Evolutionary conservation across 2,113 vertebrate genomes (phyloP).

Genomic region (Nerophis ophidion): DNA sequence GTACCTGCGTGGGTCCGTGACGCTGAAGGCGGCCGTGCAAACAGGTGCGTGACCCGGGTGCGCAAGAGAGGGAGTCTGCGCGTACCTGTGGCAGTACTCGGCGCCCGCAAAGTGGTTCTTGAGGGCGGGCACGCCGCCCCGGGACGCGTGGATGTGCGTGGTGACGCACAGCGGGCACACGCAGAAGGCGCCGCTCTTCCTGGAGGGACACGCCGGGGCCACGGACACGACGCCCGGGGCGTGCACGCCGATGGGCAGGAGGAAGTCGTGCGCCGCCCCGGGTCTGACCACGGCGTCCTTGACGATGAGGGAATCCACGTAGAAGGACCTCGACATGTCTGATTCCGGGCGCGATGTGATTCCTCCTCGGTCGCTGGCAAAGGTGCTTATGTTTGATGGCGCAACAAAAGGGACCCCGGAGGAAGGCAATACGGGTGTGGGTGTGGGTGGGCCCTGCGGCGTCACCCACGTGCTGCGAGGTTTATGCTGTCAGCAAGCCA

Average conservation of each 20-base stretch:
- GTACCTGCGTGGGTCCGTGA: slow-evolving; percentile 90
- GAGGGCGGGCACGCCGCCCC: slow-evolving; percentile 79
- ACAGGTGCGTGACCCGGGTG: slow-evolving; percentile 85
- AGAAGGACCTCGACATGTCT: slow-evolving; percentile 95
- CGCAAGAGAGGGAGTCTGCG: slow-evolving; percentile 72
- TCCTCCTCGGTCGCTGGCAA: slow-evolving; percentile 76
- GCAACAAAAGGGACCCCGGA: slow-evolving; percentile 94
- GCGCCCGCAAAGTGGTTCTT: slow-evolving; percentile 82
- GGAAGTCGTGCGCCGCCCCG: slow-evolving; percentile 83
- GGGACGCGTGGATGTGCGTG: slow-evolving; percentile 87
- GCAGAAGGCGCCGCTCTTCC: slow-evolving; percentile 91
- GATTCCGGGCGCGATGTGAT: slow-evolving; percentile 64
- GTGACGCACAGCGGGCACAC: slow-evolving; percentile 94
- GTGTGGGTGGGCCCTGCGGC: slow-evolving; percentile 75
- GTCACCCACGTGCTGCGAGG: slow-evolving; percentile 86
- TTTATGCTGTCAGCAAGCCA: slow-evolving; percentile 77
- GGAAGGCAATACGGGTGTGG: slow-evolving; percentile 72
- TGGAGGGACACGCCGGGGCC: slow-evolving; percentile 82
- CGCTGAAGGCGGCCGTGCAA: slow-evolving; percentile 86
- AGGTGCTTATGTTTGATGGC: slow-evolving; percentile 91
- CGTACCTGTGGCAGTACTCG: slow-evolving; percentile 83
- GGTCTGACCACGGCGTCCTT: slow-evolving; percentile 85
- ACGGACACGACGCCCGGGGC: slow-evolving; percentile 86
- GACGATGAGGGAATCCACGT: slow-evolving; percentile 96
- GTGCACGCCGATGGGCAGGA: slow-evolving; percentile 90